Evolutionary conservation across 2,888 invertebrate species (phyloP).

Genomic region (Scaptodrosophila latifasciaeformis): DNA sequence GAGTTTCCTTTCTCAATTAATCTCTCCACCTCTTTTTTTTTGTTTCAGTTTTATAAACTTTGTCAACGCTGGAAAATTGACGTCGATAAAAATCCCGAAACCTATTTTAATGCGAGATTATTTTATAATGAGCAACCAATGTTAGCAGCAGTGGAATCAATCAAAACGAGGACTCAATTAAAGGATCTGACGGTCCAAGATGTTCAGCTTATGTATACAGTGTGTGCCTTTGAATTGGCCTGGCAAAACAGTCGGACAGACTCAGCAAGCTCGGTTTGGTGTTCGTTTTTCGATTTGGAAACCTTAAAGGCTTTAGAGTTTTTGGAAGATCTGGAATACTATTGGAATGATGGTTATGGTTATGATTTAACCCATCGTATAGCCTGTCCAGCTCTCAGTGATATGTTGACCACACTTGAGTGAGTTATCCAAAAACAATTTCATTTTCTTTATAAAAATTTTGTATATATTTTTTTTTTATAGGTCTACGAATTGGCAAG

Average conservation of each 20-base stretch:
- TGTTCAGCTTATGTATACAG: constrained; percentile 81
- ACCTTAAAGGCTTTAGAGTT: constrained; percentile 82
- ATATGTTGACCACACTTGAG: constrained; percentile 83
- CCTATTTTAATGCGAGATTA: constrained; percentile 77
- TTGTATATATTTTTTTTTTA: not conserved
- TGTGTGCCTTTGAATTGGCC: constrained; percentile 89
- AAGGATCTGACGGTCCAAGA: constrained; percentile 78
- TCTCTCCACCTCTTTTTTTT: not conserved
- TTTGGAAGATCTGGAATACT: constrained; percentile 85
- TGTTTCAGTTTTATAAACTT: constrained; percentile 85
- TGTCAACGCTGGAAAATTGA: constrained; percentile 83
- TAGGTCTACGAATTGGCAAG: constrained; percentile 15
- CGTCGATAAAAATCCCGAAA: constrained; percentile 81
- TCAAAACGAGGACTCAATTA: constrained; percentile 78
- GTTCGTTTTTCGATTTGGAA: constrained; percentile 80
- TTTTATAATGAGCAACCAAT: constrained; percentile 78
- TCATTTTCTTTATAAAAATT: not conserved
- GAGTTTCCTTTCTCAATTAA: not conserved
- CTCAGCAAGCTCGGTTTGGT: constrained; percentile 95
- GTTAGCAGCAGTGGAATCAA: constrained; percentile 75
- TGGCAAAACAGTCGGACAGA: too few species aligned
- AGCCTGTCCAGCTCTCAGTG: constrained; percentile 84
- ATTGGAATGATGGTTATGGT: constrained; percentile 89
- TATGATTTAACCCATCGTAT: constrained; percentile 82
- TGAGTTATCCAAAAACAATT: constrained; percentile 72